phyloP scores from a whole-genome alignment of 1,140 invertebrate species.

The Drosophila orena region DNA sequence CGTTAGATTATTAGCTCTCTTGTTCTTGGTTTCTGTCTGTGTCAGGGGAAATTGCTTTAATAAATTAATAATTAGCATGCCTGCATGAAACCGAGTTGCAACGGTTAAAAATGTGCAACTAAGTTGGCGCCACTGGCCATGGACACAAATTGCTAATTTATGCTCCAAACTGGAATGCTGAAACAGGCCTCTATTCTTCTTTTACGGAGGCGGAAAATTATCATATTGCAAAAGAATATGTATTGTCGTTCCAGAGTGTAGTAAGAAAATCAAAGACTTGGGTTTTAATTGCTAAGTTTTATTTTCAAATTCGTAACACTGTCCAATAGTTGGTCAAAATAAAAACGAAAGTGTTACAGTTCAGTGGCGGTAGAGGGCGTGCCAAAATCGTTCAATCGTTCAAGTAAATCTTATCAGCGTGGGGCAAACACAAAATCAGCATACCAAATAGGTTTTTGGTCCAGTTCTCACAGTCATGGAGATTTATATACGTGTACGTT shows the following conservation, averaged over 20 bases:
- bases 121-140: constrained; percentile 32
- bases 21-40: constrained; percentile 24
- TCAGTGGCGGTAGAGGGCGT: neutral
- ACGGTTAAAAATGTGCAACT: constrained; percentile 39
- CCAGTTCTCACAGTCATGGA: constrained; percentile 24
- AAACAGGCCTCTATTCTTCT: neutral
- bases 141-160: constrained; percentile 36
- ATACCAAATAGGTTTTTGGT: constrained; percentile 21
- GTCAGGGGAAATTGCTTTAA: constrained; percentile 75
- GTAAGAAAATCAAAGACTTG: too few relatives aligned
- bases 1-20: constrained; percentile 58
- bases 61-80: constrained; percentile 78
- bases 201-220: constrained; percentile 5
- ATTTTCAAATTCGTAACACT: too few relatives aligned
- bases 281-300: too few relatives aligned
- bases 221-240: neutral
- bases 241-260: neutral
- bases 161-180: constrained; percentile 28
- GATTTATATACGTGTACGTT: neutral
- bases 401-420: constrained; percentile 17
- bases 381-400: neutral
- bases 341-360: neutral
- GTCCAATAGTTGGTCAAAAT: neutral
- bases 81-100: constrained; percentile 27
- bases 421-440: constrained; percentile 6